Base-by-base conservation (phyloP, 1,140 invertebrate species). In the Drosophila orena region DNA sequence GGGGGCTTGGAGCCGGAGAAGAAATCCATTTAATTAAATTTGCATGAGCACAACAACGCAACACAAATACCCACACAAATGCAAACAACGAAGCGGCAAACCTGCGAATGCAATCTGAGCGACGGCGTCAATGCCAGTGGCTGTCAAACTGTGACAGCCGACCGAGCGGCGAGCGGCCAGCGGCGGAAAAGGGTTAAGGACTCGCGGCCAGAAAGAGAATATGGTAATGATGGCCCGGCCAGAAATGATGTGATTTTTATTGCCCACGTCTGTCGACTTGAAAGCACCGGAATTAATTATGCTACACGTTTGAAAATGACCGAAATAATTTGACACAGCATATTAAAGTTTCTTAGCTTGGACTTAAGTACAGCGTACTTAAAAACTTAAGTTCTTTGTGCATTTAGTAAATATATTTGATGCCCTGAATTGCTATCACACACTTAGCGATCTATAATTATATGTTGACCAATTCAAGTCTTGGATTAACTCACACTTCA, bases 101-200 rank as follows among this genome's bases (percentile, higher is more conserved):
- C 50, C 49, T 43, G 62, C 46, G 34, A 47, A 50, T 58, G 55
- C 59, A 76, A 81, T 65, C 57, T 61, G 78, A 80, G 71, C 40
- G 78, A 80, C 55, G 35, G 34, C 62, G 65, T 61, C 47, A 66
- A 52, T 78, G 77, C 57, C 77, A 76, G 78, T 80, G 37, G 50
- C 62, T 77, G 64, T 81, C 78, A 80, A 80, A 80, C 79, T 81
- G 68, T 77, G 59, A 76, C 71, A 76, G 71, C 20, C 43, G 37
- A 22, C 35, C 30, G 27, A 40, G 47, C 49, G 46, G 11, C 14
- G 35, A 40, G 47, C 40, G 46, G 11, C 14, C 12, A 30, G 7
- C 27, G 30, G 24, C 8, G 15, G 24, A 17, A 20, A 70, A 68
- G 68, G 52, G 42, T 70, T 57, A 70, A 57, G 68, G 35, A 70